phyloP scores from a whole-genome alignment of 2,888 invertebrate species.

The Sicus ferrugineus region DNA sequence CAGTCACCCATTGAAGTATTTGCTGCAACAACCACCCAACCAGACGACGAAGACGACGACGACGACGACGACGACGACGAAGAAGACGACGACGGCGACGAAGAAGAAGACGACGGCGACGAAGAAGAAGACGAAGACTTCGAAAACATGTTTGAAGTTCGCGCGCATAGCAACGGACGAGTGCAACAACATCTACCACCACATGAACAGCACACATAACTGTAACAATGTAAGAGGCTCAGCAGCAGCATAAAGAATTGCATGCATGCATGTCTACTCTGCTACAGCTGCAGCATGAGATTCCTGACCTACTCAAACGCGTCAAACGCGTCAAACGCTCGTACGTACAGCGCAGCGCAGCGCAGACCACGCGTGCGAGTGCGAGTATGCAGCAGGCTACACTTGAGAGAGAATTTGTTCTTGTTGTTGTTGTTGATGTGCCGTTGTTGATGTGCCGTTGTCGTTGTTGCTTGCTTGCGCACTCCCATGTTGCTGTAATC shows the following conservation, averaged over 20 bases:
- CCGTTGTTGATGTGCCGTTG: not conserved
- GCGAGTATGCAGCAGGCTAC: too few species aligned
- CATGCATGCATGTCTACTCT: not conserved
- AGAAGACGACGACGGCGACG: too few species aligned
- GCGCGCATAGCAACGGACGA: too few species aligned
- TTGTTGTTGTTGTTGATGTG: slow-evolving; percentile 6
- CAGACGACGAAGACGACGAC: not conserved
- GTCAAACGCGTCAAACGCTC: not conserved
- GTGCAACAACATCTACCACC: not conserved
- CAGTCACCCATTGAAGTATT: not conserved
- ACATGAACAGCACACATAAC: not conserved
- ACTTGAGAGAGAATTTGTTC: too few species aligned
- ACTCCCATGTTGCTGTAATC: too few species aligned
- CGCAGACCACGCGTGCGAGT: too few species aligned
- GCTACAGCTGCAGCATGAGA: slow-evolving; percentile 11
- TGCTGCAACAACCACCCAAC: slow-evolving; percentile 6
- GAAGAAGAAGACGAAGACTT: not conserved
- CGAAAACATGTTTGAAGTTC: too few species aligned
- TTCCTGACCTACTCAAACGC: slow-evolving; percentile 29
- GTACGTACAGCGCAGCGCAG: too few species aligned
- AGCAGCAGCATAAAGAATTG: not conserved
- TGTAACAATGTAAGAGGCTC: not conserved
- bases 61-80: not conserved
- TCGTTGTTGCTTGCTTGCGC: not conserved
- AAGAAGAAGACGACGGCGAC: not conserved